These are phyloP conservation scores for Drosophila nasuta DNA, from an alignment of 1,140 invertebrate species.

Conservation along the genomic window DNA sequence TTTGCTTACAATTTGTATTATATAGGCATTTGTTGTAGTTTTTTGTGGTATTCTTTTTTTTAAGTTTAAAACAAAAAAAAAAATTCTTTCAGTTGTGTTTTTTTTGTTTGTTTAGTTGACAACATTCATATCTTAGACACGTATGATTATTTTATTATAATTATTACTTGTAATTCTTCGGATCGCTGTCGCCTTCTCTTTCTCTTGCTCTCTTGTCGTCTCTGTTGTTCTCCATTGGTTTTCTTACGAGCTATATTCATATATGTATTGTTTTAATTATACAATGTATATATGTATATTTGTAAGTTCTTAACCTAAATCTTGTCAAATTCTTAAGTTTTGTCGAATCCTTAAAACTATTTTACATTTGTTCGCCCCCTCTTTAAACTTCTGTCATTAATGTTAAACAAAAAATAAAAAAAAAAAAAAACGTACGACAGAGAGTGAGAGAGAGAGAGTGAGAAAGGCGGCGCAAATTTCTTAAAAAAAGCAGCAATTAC, in stretches of 20 bases:
- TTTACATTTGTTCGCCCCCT: not conserved
- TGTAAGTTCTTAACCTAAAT: not conserved
- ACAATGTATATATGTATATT: not conserved
- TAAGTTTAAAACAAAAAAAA: not conserved
- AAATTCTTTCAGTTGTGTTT: not conserved
- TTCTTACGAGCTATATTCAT: not conserved
- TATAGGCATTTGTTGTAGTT: constrained; percentile 2
- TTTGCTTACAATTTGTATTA: constrained; percentile 2
- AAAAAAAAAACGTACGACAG: not conserved
- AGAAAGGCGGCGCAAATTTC: not conserved
- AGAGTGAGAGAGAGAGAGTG: too few relatives aligned
- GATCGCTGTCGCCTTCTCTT: not conserved
- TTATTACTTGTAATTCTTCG: constrained; percentile 1
- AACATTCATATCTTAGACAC: constrained; percentile 7
- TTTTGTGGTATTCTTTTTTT: not conserved
- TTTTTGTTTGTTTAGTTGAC: constrained; percentile 11
- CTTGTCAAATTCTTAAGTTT: not conserved
- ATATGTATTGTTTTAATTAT: not conserved
- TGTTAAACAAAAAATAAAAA: not conserved
- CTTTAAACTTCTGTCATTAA: not conserved
- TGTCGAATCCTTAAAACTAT: not conserved
- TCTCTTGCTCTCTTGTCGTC: not conserved
- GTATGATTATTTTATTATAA: not conserved
- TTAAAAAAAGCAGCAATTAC: not conserved
- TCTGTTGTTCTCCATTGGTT: not conserved